A percentile compares a stretch with the other conserved stretches of the same genome.
These are phyloP conservation scores for Ceratina japonica DNA, from an alignment of 1,140 invertebrate species.

Conservation along the genomic window DNA sequence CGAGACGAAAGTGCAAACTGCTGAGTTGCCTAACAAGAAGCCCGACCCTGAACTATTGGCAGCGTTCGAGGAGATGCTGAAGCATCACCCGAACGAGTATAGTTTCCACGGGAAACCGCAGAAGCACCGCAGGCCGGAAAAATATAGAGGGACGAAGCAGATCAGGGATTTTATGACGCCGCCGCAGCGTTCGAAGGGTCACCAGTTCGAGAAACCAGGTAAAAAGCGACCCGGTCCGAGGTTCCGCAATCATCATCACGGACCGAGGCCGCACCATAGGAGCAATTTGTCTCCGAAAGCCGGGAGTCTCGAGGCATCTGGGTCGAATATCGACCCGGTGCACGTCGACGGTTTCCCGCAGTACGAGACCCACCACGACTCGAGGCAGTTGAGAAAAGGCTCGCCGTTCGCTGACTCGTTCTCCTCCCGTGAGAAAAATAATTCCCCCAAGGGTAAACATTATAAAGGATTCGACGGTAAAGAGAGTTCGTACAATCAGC, in stretches of 20 bases:
- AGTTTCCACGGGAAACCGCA: constrained; percentile 44
- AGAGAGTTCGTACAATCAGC: constrained; percentile 67
- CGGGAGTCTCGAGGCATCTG: constrained; percentile 57
- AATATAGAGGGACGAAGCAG: constrained; percentile 49
- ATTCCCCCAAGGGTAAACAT: constrained; percentile 6
- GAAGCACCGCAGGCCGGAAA: constrained; percentile 38
- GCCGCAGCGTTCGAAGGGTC: constrained; percentile 70
- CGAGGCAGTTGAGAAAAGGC: constrained; percentile 41
- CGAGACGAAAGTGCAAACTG: constrained; percentile 69
- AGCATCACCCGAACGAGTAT: constrained; percentile 54
- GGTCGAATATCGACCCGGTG: constrained; percentile 30
- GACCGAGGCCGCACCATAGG: constrained; percentile 47
- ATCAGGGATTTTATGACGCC: constrained; percentile 73
- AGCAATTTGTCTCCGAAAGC: constrained; percentile 48
- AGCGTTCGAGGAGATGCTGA: constrained; percentile 71
- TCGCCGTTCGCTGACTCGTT: constrained; percentile 53
- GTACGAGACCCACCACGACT: constrained; percentile 33
- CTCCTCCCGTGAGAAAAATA: constrained; percentile 50
- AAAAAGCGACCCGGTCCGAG: constrained; percentile 69
- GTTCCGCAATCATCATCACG: constrained; percentile 33
- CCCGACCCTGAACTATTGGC: constrained; percentile 64
- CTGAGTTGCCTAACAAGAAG: constrained; percentile 59
- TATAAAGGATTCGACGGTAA: constrained; percentile 46
- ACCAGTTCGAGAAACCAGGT: constrained; percentile 68
- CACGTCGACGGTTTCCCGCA: neutral